Percentiles rank a stretch among this genome's conserved stretches.
Conservation (phyloP, 1,140 invertebrate species). For the Drosophila nigrodunni region DNA sequence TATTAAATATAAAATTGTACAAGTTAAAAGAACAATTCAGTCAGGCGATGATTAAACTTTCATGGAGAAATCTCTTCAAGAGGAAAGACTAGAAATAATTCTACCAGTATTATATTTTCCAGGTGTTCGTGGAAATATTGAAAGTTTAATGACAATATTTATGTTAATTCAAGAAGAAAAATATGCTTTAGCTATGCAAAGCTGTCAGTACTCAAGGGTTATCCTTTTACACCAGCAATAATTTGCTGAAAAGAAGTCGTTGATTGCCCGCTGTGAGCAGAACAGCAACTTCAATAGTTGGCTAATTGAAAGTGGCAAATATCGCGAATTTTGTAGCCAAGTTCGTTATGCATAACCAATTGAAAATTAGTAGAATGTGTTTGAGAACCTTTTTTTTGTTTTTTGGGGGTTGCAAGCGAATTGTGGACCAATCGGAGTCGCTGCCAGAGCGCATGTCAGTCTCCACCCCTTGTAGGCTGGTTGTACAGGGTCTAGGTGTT, state of each 20-base stretch:
- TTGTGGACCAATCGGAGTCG: slow-evolving; percentile 49
- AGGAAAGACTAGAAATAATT: too few species aligned
- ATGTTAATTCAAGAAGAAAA: background rate
- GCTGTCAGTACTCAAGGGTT: background rate
- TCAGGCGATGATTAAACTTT: too few species aligned
- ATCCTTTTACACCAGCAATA: slow-evolving; percentile 13
- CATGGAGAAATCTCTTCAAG: too few species aligned
- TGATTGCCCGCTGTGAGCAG: slow-evolving; percentile 63
- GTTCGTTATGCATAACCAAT: slow-evolving; percentile 62
- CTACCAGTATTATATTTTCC: too few species aligned
- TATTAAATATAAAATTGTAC: too few species aligned
- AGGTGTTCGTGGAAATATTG: background rate
- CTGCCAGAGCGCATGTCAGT: slow-evolving; percentile 64
- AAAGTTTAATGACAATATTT: background rate
- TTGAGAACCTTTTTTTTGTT: background rate
- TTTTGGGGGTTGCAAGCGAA: slow-evolving; percentile 50
- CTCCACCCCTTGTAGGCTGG: slow-evolving; percentile 53
- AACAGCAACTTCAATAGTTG: slow-evolving; percentile 49
- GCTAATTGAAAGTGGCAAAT: slow-evolving; percentile 53
- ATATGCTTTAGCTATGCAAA: slow-evolving; percentile 37
- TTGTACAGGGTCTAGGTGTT: background rate
- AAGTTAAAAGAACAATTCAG: too few species aligned
- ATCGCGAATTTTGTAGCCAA: slow-evolving; percentile 35
- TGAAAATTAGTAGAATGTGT: slow-evolving; percentile 24
- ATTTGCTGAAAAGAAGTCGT: slow-evolving; percentile 40